Conservation (phyloP, 2,113 vertebrate genomes). For the Indicator maculatus region DNA sequence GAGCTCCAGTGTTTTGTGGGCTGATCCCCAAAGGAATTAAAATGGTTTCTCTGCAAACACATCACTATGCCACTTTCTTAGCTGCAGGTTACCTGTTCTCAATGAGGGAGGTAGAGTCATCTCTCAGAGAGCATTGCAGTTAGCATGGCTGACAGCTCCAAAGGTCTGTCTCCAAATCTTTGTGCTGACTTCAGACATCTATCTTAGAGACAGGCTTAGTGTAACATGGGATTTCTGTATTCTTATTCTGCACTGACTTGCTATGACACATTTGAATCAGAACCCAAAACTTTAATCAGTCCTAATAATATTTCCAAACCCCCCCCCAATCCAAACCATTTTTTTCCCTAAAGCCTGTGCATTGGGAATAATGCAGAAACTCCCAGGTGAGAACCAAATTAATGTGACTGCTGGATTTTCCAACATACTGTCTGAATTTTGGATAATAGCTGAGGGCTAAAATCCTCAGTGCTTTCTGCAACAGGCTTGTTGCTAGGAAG, state of each 20-base stretch:
- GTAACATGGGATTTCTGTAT: slow-evolving; percentile 13
- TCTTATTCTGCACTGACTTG: slow-evolving; percentile 50
- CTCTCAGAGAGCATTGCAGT: no score
- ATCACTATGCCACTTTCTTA: no score
- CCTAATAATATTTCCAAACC: neutral
- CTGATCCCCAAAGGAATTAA: no score
- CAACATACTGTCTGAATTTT: neutral
- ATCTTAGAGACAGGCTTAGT: neutral
- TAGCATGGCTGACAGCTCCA: no score
- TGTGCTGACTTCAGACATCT: neutral
- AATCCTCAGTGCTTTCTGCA: neutral
- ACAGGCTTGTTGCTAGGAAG: neutral
- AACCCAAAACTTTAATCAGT: slow-evolving; percentile 38
- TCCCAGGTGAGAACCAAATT: no score
- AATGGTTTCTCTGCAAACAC: no score
- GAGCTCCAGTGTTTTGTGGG: no score
- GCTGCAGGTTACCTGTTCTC: no score
- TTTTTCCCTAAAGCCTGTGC: neutral
- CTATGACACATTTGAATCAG: slow-evolving; percentile 32
- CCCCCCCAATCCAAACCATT: neutral
- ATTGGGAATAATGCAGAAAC: neutral
- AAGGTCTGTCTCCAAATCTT: no score
- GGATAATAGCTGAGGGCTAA: neutral
- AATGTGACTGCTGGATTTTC: neutral
- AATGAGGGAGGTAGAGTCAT: no score